These are phyloP conservation scores for Neomonachus schauinslandi DNA, from an alignment of 2,113 vertebrate genomes.

Conservation along the genomic window DNA sequence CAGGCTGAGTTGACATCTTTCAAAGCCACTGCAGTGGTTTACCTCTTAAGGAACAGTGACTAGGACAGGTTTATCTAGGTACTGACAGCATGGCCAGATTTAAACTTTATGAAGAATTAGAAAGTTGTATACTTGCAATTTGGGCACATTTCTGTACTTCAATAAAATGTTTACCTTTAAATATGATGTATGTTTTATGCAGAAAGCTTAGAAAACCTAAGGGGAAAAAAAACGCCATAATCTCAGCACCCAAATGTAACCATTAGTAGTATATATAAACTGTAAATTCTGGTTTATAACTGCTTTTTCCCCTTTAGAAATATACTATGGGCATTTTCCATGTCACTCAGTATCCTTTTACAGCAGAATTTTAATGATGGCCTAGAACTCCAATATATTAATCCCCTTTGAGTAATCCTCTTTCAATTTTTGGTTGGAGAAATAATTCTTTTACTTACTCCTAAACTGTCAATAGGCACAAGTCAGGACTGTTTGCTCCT, in stretches of 20 bases:
- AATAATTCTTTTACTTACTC: slow-evolving; percentile 1
- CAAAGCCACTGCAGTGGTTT: too few relatives aligned
- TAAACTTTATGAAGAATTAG: neutral
- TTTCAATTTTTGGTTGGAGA: slow-evolving; percentile 18
- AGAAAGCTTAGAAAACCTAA: neutral
- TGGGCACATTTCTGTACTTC: neutral
- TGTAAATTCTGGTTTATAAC: neutral
- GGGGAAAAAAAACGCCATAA: neutral
- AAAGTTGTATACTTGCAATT: neutral
- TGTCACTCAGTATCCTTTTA: neutral
- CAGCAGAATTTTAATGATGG: slow-evolving; percentile 23
- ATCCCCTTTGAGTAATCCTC: neutral
- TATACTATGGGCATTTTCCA: neutral
- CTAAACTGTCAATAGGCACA: neutral
- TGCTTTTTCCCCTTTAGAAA: neutral
- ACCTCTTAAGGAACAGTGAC: neutral
- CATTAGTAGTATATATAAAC: neutral
- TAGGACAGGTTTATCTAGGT: neutral
- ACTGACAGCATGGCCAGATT: neutral
- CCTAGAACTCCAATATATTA: neutral
- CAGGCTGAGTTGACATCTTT: neutral
- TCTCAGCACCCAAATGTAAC: neutral
- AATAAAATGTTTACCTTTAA: neutral
- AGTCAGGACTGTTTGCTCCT: neutral
- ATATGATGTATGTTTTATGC: neutral